Conservation (phyloP, 1,140 invertebrate species). For the Brachionus asplanchnoidis region DNA sequence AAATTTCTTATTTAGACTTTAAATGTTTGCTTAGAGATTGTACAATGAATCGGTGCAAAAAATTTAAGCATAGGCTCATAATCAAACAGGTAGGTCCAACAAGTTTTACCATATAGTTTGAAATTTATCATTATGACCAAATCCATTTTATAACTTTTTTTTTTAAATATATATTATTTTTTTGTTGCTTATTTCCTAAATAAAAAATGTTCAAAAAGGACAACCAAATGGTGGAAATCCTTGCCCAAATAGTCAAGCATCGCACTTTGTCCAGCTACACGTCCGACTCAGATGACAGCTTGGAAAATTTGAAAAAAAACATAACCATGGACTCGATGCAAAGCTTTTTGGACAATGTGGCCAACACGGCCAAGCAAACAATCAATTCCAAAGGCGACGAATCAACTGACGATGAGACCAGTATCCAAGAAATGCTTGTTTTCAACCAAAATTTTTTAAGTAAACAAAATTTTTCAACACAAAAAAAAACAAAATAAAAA, state of each 20-base stretch:
- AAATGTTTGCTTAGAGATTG: background rate
- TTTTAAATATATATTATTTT: background rate
- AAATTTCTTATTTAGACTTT: background rate
- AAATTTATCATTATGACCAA: slow-evolving; percentile 21
- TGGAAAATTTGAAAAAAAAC: background rate
- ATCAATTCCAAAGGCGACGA: background rate
- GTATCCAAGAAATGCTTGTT: slow-evolving; percentile 26
- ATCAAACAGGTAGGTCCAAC: slow-evolving; percentile 14
- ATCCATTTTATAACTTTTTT: background rate
- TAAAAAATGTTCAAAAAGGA: background rate
- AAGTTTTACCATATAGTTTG: background rate
- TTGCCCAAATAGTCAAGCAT: slow-evolving; percentile 13
- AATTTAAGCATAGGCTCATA: slow-evolving; percentile 23
- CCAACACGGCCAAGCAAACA: background rate
- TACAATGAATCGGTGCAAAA: slow-evolving; percentile 28
- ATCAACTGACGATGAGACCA: slow-evolving; percentile 17
- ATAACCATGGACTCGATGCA: slow-evolving; percentile 12
- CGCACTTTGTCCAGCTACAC: background rate
- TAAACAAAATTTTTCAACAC: background rate
- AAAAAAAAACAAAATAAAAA: background rate
- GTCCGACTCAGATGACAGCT: slow-evolving; percentile 10
- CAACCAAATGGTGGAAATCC: background rate
- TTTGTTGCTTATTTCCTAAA: background rate
- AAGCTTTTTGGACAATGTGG: slow-evolving; percentile 28
- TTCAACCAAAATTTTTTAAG: slow-evolving; percentile 8